Percentiles rank a stretch among this genome's conserved stretches.
These are phyloP conservation scores for Tethea ocularis DNA, from an alignment of 2,888 invertebrate species.

Conservation along the genomic window DNA sequence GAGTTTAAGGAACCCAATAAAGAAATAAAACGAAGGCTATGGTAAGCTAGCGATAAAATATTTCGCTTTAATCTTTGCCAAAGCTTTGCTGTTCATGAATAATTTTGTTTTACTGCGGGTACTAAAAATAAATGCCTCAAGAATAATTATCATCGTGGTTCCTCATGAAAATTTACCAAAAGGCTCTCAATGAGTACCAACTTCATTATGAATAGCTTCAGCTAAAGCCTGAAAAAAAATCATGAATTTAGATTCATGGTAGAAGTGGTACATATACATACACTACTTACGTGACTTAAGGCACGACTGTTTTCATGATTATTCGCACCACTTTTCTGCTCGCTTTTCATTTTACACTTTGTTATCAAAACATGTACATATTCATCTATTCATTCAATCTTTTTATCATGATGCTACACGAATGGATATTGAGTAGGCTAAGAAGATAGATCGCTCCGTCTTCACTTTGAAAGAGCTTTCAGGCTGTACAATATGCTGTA, in stretches of 20 bases:
- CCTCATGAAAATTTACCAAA: not conserved
- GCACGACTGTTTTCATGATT: constrained; percentile 27
- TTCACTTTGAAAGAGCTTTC: not conserved
- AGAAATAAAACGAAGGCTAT: constrained; percentile 7
- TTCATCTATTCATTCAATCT: too few species aligned
- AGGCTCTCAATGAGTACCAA: not conserved
- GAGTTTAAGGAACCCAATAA: constrained; percentile 9
- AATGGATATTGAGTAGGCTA: not conserved
- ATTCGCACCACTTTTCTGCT: constrained; percentile 24
- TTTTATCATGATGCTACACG: constrained; percentile 2
- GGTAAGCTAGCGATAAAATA: constrained; percentile 10
- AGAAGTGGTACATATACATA: not conserved
- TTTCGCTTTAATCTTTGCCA: constrained; percentile 11
- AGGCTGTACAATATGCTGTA: constrained; percentile 6
- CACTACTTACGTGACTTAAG: constrained; percentile 12
- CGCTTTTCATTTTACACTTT: constrained; percentile 29
- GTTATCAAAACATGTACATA: constrained; percentile 3
- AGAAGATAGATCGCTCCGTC: not conserved
- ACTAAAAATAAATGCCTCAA: not conserved
- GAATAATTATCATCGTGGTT: not conserved
- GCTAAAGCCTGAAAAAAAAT: not conserved
- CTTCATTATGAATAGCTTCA: not conserved
- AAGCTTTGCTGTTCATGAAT: constrained; percentile 11
- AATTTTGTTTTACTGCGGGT: constrained; percentile 8
- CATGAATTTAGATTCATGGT: not conserved